phyloP scores from a whole-genome alignment of 1,140 invertebrate genomes.

The Drosophila sp. region DNA sequence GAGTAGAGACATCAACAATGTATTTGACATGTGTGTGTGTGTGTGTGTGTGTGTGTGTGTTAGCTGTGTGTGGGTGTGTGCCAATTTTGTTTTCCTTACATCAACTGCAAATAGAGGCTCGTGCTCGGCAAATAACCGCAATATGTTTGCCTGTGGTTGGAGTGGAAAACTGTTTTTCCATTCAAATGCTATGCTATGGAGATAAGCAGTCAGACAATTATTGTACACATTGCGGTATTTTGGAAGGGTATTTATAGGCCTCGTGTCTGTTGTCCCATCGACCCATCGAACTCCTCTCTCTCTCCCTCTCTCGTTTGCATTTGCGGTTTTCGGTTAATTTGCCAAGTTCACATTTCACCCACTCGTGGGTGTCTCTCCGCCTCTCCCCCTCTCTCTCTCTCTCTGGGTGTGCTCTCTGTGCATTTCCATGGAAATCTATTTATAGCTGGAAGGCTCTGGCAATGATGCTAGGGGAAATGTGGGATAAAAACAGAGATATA shows the following conservation, averaged over 20 bases:
- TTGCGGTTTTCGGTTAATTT: neutral
- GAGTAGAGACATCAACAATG: neutral
- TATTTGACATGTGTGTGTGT: neutral
- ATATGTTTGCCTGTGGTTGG: slow-evolving; percentile 7
- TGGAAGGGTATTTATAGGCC: slow-evolving; percentile 7
- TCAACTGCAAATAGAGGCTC: slow-evolving; percentile 1
- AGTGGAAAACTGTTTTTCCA: neutral
- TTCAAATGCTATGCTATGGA: neutral
- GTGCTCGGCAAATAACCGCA: slow-evolving; percentile 8
- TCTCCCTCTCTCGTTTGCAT: neutral
- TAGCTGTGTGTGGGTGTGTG: neutral
- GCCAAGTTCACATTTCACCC: neutral
- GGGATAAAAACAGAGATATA: neutral
- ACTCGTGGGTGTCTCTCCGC: neutral
- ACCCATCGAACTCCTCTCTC: neutral
- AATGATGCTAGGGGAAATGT: neutral
- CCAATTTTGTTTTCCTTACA: neutral
- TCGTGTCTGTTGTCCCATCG: neutral
- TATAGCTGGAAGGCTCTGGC: neutral
- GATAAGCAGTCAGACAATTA: slow-evolving; percentile 16
- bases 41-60: neutral
- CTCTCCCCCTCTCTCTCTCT: too few relatives aligned
- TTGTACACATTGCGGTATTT: slow-evolving; percentile 10
- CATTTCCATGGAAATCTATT: slow-evolving; percentile 40
- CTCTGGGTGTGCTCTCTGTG: neutral